Conservation (phyloP, 2,797 vertebrate genomes). For the Cephalopachus bancanus region DNA sequence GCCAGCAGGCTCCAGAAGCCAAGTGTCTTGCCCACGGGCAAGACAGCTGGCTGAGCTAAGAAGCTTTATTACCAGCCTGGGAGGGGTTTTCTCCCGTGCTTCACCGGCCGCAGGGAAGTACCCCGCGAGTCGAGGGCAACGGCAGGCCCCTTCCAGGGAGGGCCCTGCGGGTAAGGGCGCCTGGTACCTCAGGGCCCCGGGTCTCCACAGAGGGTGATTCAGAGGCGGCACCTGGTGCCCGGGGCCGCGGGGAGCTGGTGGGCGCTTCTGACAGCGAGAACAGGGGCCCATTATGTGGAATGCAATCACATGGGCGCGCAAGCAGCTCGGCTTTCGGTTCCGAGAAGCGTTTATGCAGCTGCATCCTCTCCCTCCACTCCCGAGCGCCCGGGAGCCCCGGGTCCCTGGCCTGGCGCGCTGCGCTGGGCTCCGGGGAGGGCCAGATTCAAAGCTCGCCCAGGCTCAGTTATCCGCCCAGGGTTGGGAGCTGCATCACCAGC, state of each 20-base stretch:
- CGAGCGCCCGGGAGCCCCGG: conserved; percentile 21
- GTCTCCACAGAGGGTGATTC: conserved; percentile 80
- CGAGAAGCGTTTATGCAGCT: conserved; percentile 70
- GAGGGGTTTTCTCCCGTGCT: conserved; percentile 20
- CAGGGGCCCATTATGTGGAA: conserved; percentile 80
- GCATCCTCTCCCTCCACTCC: conserved; percentile 46
- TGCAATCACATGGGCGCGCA: conserved; percentile 82
- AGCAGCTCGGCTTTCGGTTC: conserved; percentile 73
- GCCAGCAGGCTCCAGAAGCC: background rate
- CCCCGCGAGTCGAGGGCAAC: background rate
- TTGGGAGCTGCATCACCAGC: conserved; percentile 59
- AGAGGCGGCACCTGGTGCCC: conserved; percentile 87
- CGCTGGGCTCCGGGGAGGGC: background rate
- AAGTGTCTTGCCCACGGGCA: background rate
- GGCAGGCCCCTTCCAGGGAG: background rate
- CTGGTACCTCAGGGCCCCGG: conserved; percentile 62
- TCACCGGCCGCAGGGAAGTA: conserved; percentile 37
- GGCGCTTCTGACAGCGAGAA: conserved; percentile 78
- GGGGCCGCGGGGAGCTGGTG: conserved; percentile 77
- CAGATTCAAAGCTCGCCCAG: conserved; percentile 46
- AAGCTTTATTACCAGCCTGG: background rate
- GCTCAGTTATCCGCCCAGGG: background rate
- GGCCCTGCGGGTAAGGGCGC: conserved; percentile 20
- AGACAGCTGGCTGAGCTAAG: background rate
- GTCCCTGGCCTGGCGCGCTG: conserved; percentile 57